A percentile compares a stretch with the other conserved stretches of the same genome.
phyloP scores from a whole-genome alignment of 1,140 invertebrate species.

The Drosophila bifasciata region DNA sequence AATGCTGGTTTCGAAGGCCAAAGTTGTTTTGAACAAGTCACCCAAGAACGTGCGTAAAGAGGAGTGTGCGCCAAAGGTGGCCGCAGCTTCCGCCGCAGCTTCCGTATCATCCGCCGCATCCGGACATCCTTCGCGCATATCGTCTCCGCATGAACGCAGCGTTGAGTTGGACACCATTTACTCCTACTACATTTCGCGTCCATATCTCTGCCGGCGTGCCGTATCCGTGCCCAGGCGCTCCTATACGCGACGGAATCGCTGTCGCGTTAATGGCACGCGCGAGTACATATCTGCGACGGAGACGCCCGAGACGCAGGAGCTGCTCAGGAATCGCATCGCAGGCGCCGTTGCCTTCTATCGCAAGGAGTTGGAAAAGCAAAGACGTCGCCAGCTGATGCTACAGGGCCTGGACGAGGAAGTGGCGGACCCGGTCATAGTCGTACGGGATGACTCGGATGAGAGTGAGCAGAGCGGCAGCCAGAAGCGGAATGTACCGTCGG shows the following conservation, averaged over 20 bases:
- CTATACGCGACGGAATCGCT: slow-evolving; percentile 58
- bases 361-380: slow-evolving; percentile 54
- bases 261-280: slow-evolving; percentile 15
- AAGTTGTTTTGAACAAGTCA: neutral
- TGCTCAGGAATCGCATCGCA: slow-evolving; percentile 38
- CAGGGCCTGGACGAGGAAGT: neutral
- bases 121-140: too few relatives aligned
- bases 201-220: slow-evolving; percentile 51
- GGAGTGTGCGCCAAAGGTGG: neutral
- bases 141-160: slow-evolving; percentile 8
- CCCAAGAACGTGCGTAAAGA: slow-evolving; percentile 4
- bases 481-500: neutral
- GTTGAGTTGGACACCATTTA: slow-evolving; percentile 51
- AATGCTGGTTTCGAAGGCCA: too few relatives aligned
- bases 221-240: slow-evolving; percentile 58
- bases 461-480: slow-evolving; percentile 2
- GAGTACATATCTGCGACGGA: slow-evolving; percentile 16
- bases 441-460: slow-evolving; percentile 60
- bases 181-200: slow-evolving; percentile 42
- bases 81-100: neutral
- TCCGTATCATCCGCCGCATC: neutral
- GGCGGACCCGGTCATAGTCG: slow-evolving; percentile 29
- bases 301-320: slow-evolving; percentile 22
- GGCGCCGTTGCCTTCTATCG: slow-evolving; percentile 54
- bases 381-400: slow-evolving; percentile 28